These are phyloP conservation scores for Odontamblyopus lacepedii DNA, from an alignment of 2,797 vertebrate species.

Conservation along the genomic window DNA sequence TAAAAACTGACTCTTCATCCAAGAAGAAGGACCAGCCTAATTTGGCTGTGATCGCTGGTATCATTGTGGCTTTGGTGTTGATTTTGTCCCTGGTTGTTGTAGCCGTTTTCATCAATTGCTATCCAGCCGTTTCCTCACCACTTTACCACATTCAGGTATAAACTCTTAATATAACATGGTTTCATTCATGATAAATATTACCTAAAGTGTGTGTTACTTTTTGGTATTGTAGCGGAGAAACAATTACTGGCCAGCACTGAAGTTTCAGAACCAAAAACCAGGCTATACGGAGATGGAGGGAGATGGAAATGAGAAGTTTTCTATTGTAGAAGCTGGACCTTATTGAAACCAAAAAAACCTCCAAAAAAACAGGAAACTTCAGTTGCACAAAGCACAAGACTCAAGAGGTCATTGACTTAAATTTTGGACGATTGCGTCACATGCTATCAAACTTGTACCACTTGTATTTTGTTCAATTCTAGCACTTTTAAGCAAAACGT, in stretches of 20 bases:
- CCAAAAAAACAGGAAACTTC: background rate
- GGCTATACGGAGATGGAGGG: slow-evolving; percentile 86
- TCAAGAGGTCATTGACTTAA: slow-evolving; percentile 2
- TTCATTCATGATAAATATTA: background rate
- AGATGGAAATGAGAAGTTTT: slow-evolving; percentile 81
- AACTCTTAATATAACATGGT: slow-evolving; percentile 13
- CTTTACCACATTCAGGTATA: slow-evolving; percentile 79
- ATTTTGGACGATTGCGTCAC: background rate
- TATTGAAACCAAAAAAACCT: slow-evolving; percentile 72
- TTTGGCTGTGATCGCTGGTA: slow-evolving; percentile 83
- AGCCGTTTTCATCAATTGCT: slow-evolving; percentile 85
- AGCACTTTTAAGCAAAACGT: too few species aligned
- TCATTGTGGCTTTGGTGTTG: slow-evolving; percentile 82
- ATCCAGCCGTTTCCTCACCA: slow-evolving; percentile 79
- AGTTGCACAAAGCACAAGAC: slow-evolving; percentile 3
- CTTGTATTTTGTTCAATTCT: too few species aligned
- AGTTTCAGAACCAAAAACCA: slow-evolving; percentile 81
- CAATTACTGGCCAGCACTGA: slow-evolving; percentile 85
- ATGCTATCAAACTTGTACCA: background rate
- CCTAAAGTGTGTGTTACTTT: background rate
- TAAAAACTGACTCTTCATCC: slow-evolving; percentile 60
- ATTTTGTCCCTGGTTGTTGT: slow-evolving; percentile 81
- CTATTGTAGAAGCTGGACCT: slow-evolving; percentile 83
- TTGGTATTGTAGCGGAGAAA: slow-evolving; percentile 75
- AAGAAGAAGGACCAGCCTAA: slow-evolving; percentile 65